A percentile compares a stretch with the other conserved stretches of the same genome.
Conservation (phyloP, 2,797 vertebrate species). For the Odontamblyopus rebecca region DNA sequence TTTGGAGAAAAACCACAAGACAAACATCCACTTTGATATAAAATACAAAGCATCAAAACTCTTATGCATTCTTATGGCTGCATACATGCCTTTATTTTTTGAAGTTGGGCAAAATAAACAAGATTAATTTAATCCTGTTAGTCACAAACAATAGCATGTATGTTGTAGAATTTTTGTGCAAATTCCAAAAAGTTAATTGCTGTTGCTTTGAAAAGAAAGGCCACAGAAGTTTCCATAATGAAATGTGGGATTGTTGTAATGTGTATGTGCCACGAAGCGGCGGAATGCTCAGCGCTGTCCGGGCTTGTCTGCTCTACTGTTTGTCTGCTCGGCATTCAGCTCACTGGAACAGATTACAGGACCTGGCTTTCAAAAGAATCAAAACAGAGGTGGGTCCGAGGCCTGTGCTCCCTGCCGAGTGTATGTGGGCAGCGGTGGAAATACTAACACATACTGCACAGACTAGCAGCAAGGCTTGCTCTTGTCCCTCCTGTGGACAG, state of each 20-base stretch:
- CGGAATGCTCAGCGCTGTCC: slow-evolving; percentile 59
- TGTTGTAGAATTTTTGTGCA: background rate
- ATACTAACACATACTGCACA: slow-evolving; percentile 41
- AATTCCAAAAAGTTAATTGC: background rate
- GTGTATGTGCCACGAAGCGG: slow-evolving; percentile 51
- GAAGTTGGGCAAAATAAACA: background rate
- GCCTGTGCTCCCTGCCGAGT: slow-evolving; percentile 54
- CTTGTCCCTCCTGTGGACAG: slow-evolving; percentile 60
- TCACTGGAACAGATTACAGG: slow-evolving; percentile 61
- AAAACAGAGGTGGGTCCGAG: slow-evolving; percentile 57
- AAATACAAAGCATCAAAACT: slow-evolving; percentile 1
- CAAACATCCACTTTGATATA: background rate
- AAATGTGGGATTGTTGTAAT: slow-evolving; percentile 52
- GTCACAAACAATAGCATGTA: background rate
- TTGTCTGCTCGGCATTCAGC: slow-evolving; percentile 35
- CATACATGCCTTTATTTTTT: background rate
- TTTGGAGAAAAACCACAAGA: background rate
- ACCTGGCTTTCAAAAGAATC: slow-evolving; percentile 49
- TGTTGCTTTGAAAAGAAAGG: slow-evolving; percentile 15
- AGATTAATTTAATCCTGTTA: background rate
- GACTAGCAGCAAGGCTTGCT: slow-evolving; percentile 44
- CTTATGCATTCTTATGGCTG: background rate
- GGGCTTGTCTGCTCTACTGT: slow-evolving; percentile 63
- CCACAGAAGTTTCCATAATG: slow-evolving; percentile 41
- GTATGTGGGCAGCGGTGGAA: slow-evolving; percentile 63